These are phyloP conservation scores for Chaetura pelagica DNA, from an alignment of 2,113 vertebrate genomes.

Conservation along the genomic window DNA sequence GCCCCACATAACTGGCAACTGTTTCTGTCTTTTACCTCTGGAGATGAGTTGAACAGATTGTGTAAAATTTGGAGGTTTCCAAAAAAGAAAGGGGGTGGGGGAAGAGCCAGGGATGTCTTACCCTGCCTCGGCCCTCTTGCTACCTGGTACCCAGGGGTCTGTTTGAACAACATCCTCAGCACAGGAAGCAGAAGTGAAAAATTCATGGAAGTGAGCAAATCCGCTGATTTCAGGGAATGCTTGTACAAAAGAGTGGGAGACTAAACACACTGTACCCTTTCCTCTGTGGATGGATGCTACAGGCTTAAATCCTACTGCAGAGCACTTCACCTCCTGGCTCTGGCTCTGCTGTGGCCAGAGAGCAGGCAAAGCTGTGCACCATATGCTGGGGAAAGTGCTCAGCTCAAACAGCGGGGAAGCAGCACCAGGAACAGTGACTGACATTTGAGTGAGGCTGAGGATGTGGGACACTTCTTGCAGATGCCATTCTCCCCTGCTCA, in stretches of 20 bases:
- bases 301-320: not conserved
- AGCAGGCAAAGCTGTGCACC: not conserved
- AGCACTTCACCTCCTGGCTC: not conserved
- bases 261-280: not conserved
- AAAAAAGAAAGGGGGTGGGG: not conserved
- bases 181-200: conserved; percentile 44
- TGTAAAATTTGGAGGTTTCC: conserved; percentile 52
- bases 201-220: not conserved
- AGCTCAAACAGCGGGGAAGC: not conserved
- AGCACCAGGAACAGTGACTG: not conserved
- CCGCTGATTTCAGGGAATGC: not conserved
- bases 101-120: not conserved
- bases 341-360: not conserved
- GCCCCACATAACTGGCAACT: conserved; percentile 35
- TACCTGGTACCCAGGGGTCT: conserved; percentile 27
- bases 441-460: not conserved
- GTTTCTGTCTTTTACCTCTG: conserved; percentile 45
- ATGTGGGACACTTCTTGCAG: not conserved
- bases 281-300: not conserved
- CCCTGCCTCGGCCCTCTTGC: not conserved
- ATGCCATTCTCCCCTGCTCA: not conserved
- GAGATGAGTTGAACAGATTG: conserved; percentile 55
- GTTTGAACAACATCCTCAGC: not conserved
- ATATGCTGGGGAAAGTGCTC: not conserved
- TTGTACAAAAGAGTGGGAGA: not conserved